These are phyloP conservation scores for Hippocampus barbouri DNA, from an alignment of 2,113 vertebrate genomes.

Conservation along the genomic window DNA sequence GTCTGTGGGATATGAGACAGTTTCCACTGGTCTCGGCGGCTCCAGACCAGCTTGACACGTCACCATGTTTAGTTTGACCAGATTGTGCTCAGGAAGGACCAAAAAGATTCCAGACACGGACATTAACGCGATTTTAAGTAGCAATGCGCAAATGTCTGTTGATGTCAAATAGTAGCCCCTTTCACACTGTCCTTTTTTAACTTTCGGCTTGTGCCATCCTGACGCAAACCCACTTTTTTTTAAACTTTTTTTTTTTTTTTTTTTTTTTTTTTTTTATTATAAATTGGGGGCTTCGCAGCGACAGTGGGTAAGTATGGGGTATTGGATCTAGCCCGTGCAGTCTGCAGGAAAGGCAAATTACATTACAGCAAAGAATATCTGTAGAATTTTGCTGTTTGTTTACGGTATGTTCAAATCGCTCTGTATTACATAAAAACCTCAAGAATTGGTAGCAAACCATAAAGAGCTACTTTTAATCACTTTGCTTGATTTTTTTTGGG, in stretches of 20 bases:
- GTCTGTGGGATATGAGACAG: conserved; percentile 73
- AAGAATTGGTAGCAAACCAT: neutral
- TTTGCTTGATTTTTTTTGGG: neutral
- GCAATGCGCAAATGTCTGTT: neutral
- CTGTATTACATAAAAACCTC: neutral
- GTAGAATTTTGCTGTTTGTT: neutral
- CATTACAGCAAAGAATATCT: neutral
- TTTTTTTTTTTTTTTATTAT: neutral
- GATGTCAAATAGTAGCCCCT: conserved; percentile 7
- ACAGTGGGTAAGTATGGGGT: neutral
- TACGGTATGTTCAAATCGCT: neutral
- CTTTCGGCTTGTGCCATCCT: neutral
- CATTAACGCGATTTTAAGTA: neutral
- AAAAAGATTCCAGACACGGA: neutral
- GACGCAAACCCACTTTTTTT: neutral
- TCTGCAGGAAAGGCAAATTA: too few relatives aligned
- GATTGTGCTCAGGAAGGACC: conserved; percentile 12
- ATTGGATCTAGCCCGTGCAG: neutral
- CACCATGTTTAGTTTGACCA: neutral
- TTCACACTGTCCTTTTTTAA: neutral
- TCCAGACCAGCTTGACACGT: conserved; percentile 48
- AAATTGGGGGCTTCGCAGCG: neutral
- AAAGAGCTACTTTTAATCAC: conserved; percentile 26
- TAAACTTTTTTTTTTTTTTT: neutral
- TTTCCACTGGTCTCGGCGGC: conserved; percentile 61